Evolutionary conservation across 2,888 invertebrate genomes (phyloP).

Genomic region (Allolobophora icterica): DNA sequence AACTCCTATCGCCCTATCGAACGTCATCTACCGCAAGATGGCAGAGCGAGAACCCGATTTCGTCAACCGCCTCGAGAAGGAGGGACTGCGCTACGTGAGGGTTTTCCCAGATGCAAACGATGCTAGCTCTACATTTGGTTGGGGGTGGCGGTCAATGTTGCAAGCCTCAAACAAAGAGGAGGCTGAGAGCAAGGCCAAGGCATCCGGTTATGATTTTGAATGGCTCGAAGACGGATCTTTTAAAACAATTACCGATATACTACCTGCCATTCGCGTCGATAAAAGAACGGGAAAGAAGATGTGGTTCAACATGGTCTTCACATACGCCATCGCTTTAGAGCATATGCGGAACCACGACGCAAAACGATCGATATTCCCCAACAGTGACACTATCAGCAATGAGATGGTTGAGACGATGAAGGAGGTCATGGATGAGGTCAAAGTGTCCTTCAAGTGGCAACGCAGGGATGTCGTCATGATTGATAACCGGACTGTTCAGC

Average conservation of each 20-base stretch:
- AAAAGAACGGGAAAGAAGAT: not conserved
- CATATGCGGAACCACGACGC: not conserved
- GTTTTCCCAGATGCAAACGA: slow-evolving; percentile 53
- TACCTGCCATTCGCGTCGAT: not conserved
- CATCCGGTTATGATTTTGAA: not conserved
- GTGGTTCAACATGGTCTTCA: slow-evolving; percentile 3
- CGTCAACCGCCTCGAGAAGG: slow-evolving; percentile 49
- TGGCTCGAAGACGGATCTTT: not conserved
- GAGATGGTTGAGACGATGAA: slow-evolving; percentile 50
- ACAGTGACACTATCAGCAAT: slow-evolving; percentile 52
- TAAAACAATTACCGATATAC: not conserved
- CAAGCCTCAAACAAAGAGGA: not conserved
- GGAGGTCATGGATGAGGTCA: slow-evolving; percentile 45
- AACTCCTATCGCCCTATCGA: slow-evolving; percentile 53
- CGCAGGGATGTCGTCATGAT: slow-evolving; percentile 29
- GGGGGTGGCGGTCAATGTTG: slow-evolving; percentile 56
- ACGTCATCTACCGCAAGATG: slow-evolving; percentile 51
- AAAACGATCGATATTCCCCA: slow-evolving; percentile 40
- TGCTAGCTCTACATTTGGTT: slow-evolving; percentile 52
- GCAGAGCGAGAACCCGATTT: slow-evolving; percentile 47
- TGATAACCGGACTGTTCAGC: not conserved
- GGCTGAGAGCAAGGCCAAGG: not conserved
- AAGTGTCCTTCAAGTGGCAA: slow-evolving; percentile 48
- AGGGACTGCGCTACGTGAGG: slow-evolving; percentile 50
- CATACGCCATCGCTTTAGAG: not conserved